Evolutionary conservation across 2,888 invertebrate species (phyloP).

Genomic region (Epinotia nisella): DNA sequence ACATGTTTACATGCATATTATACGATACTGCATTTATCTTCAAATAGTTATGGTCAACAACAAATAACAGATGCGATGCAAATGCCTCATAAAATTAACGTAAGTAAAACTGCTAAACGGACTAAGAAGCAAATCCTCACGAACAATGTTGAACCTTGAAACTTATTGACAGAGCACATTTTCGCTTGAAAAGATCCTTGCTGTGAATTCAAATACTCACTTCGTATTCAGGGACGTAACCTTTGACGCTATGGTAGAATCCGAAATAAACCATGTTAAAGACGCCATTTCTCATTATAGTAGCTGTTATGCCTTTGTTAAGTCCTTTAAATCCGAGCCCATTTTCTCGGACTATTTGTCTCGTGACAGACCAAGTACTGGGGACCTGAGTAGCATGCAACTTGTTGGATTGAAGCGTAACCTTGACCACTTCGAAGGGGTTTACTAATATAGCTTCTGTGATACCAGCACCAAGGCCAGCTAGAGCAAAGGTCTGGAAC

Average conservation of each 20-base stretch:
- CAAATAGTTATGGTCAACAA: constrained; percentile 22
- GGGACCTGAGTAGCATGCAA: constrained; percentile 86
- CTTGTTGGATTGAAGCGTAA: constrained; percentile 92
- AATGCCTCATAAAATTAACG: not conserved
- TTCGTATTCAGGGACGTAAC: constrained; percentile 87
- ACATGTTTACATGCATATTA: not conserved
- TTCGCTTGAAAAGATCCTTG: constrained; percentile 16
- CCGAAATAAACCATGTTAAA: constrained; percentile 98
- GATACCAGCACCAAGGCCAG: constrained; percentile 94
- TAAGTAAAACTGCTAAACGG: not conserved
- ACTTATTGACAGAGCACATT: not conserved
- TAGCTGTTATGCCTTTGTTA: constrained; percentile 95
- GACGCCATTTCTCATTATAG: constrained; percentile 94
- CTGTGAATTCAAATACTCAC: constrained; percentile 64
- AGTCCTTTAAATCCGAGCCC: constrained; percentile 93
- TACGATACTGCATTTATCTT: not conserved
- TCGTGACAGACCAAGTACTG: constrained; percentile 92
- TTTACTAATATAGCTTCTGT: constrained; percentile 97
- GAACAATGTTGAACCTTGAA: not conserved
- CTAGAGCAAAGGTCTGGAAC: constrained; percentile 92
- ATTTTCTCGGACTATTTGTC: constrained; percentile 89
- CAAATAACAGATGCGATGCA: constrained; percentile 27
- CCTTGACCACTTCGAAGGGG: constrained; percentile 98
- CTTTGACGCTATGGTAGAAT: constrained; percentile 96
- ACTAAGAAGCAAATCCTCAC: not conserved